Evolutionary conservation across 1,140 invertebrate genomes (phyloP).

Genomic region (Coptotermes formosanus): DNA sequence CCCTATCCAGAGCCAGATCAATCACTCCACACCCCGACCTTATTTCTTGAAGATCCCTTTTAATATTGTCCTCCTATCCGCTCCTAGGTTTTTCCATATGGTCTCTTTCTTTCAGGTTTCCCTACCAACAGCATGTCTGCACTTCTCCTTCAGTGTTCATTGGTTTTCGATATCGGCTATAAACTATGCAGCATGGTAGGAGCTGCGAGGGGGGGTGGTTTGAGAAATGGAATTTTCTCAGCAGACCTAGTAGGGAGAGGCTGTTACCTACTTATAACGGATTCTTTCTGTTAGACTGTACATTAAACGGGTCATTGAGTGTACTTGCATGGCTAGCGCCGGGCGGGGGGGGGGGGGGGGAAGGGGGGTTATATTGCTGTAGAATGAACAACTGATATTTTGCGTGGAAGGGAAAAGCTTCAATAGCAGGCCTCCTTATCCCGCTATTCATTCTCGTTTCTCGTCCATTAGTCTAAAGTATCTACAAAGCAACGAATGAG

Average conservation of each 20-base stretch:
- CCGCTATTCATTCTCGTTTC: neutral
- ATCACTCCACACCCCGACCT: no score
- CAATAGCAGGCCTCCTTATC: constrained; percentile 17
- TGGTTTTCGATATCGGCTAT: neutral
- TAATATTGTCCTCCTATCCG: no score
- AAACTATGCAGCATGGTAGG: neutral
- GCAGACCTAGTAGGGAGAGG: neutral
- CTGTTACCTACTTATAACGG: neutral
- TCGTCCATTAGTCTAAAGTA: constrained; percentile 14
- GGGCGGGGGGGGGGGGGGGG: no score
- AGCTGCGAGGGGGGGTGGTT: neutral
- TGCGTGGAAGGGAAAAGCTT: constrained; percentile 10
- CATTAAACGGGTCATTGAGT: constrained; percentile 18
- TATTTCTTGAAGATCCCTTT: no score
- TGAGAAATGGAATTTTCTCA: neutral
- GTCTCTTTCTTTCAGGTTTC: no score
- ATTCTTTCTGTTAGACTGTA: constrained; percentile 3
- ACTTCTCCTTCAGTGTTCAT: neutral
- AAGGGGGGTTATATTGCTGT: neutral
- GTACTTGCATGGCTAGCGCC: neutral
- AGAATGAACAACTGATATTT: neutral
- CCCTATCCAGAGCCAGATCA: no score
- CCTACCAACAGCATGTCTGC: no score
- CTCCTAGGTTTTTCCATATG: no score
- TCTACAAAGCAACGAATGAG: neutral